Base-by-base conservation (phyloP, 2,113 vertebrate genomes). In the Cryptotis parvus region DNA sequence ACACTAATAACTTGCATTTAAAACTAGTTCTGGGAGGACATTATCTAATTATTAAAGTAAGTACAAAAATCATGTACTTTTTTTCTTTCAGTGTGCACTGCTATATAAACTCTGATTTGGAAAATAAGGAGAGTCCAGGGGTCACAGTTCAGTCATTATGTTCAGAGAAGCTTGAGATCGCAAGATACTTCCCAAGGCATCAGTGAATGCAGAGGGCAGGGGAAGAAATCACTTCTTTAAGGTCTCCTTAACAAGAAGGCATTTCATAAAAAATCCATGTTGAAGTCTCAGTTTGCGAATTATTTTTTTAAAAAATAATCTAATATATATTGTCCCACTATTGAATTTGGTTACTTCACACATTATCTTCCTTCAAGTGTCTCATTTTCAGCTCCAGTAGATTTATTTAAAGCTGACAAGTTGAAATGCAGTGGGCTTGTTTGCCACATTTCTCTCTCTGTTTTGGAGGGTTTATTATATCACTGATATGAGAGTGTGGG, bases 401-500 rank as follows among this genome's bases (percentile, higher is more conserved):
- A 84, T 86, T 94, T 96, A 94, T 96, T 96, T 96, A 94, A 95
- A 95, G 77, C 82, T 94, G 94, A 96, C 93, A 96, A 93, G 79
- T 61, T 95, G 94, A 96, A 95, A 94, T 90, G 90, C 83, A 92
- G 93, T 94, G 76, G 82, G 88, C 85, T 96, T 94, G 82, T 95
- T 95, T 95, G 85, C 72, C 65, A 94, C 90, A 43, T 86, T 92
- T 77, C 45, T 95, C 33, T 4, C 87, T 94, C 33, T 94, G 87
- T 93, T 96, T 91, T 86, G 84, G 80, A 91, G 83, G 81, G 33
- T 90, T 95, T 91, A 86, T 96, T 92, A 69, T 90, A 70, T 93
- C 75, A 74, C 45, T 85, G 92, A 70, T 63, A 77, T 20, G 87
- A 87, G 90, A 94, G 75, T 85, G 89, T 87, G 65, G 88, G 58